Conservation (phyloP, 2,888 invertebrate genomes). For the Nomada hirtipes region DNA sequence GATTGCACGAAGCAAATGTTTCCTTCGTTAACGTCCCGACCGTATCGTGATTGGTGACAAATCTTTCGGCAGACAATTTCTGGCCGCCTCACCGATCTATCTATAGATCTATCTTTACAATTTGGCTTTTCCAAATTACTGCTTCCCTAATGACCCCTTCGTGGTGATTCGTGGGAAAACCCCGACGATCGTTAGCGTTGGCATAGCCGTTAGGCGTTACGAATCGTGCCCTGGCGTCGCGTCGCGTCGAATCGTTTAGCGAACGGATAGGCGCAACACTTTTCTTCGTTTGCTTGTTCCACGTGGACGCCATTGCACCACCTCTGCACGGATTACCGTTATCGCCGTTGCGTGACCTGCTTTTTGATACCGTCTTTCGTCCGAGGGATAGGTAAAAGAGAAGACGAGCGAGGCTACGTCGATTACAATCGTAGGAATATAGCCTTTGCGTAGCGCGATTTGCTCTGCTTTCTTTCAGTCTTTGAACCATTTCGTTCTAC, state of each 20-base stretch:
- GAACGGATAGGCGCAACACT: constrained; percentile 31
- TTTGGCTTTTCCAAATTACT: constrained; percentile 36
- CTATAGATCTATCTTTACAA: background rate
- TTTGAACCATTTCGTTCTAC: background rate
- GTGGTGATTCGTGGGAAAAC: constrained; percentile 50
- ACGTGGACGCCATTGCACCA: constrained; percentile 66
- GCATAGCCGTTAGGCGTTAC: constrained; percentile 24
- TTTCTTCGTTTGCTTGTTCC: constrained; percentile 65
- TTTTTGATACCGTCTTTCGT: constrained; percentile 66
- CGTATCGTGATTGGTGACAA: too few species aligned
- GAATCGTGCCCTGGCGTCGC: constrained; percentile 9
- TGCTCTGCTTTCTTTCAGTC: background rate
- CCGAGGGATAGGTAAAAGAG: constrained; percentile 24
- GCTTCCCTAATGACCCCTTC: background rate
- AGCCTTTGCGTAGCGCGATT: background rate
- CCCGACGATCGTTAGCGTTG: constrained; percentile 27
- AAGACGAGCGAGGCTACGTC: constrained; percentile 42
- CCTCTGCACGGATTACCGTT: constrained; percentile 73
- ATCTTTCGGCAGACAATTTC: too few species aligned
- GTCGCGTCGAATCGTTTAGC: background rate
- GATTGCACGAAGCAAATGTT: too few species aligned
- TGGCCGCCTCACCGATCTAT: background rate
- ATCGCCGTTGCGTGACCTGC: constrained; percentile 77
- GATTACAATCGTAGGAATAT: background rate
- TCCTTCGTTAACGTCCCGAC: too few species aligned